phyloP scores from a whole-genome alignment of 2,113 vertebrate genomes.

The Oreocharis arfaki region DNA sequence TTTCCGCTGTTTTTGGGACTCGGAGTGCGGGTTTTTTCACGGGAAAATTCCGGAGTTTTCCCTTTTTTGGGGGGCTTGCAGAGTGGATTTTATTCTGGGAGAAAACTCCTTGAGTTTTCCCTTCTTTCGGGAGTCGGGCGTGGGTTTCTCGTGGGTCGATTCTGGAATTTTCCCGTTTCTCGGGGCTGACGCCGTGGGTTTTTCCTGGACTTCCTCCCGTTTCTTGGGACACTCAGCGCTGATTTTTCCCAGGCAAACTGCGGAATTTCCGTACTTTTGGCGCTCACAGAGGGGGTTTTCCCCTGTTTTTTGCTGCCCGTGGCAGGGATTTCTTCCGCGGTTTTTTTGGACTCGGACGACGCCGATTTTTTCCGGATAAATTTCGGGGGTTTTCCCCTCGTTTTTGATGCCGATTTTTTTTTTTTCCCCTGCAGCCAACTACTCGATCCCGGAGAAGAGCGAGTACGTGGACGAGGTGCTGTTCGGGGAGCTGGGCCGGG shows the following conservation, averaged over 20 bases:
- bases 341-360: too few species aligned
- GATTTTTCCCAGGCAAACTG: not conserved
- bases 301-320: too few species aligned
- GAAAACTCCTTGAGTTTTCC: too few species aligned
- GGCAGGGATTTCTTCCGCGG: too few species aligned
- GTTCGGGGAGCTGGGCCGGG: not conserved
- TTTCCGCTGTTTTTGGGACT: too few species aligned
- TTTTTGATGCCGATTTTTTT: too few species aligned
- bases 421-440: not conserved
- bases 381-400: accelerated
- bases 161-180: not conserved
- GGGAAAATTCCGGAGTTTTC: too few species aligned
- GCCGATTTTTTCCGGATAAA: too few species aligned
- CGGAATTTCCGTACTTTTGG: not conserved
- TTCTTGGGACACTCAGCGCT: not conserved
- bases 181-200: not conserved
- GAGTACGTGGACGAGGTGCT: not conserved
- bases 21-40: too few species aligned
- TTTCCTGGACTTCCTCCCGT: not conserved
- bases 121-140: not conserved
- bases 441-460: not conserved
- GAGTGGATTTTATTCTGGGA: too few species aligned
- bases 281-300: too few species aligned
- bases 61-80: too few species aligned
- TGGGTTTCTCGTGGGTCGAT: not conserved